Percentiles rank a stretch among this genome's conserved stretches.
Conservation (phyloP, 2,888 invertebrate genomes). For the Meiosimyza platycephala region DNA sequence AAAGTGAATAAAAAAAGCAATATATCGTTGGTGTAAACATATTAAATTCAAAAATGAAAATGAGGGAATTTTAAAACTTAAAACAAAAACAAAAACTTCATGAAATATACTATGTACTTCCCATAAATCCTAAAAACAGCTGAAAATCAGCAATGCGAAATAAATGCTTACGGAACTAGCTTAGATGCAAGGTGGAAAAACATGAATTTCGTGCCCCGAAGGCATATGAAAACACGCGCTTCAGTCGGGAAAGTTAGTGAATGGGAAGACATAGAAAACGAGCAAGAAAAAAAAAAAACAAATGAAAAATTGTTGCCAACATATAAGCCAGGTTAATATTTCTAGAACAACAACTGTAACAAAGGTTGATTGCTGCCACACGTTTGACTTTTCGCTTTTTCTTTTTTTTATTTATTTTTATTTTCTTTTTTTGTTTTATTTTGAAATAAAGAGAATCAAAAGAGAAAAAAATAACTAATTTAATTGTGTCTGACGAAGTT, state of each 20-base stretch:
- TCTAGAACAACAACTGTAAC: slow-evolving; percentile 24
- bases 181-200: slow-evolving; percentile 29
- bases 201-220: slow-evolving; percentile 21
- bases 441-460: neutral
- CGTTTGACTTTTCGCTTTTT: slow-evolving; percentile 12
- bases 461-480: slow-evolving; percentile 21
- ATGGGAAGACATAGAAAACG: neutral
- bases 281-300: neutral
- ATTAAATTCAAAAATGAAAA: too few species aligned
- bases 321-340: slow-evolving; percentile 28
- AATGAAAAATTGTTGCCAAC: neutral
- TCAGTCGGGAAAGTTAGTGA: slow-evolving; percentile 22
- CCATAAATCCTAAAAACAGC: slow-evolving; percentile 10
- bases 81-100: neutral
- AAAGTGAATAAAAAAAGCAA: too few species aligned
- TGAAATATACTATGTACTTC: neutral
- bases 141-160: neutral
- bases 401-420: too few species aligned
- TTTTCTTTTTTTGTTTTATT: too few species aligned
- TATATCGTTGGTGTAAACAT: too few species aligned
- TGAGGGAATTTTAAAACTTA: neutral
- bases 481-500: slow-evolving; percentile 6
- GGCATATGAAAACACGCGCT: slow-evolving; percentile 16
- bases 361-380: slow-evolving; percentile 29
- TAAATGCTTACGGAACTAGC: slow-evolving; percentile 20